Evolutionary conservation across 2,888 invertebrate genomes (phyloP).

Genomic region (Tyria jacobaeae): DNA sequence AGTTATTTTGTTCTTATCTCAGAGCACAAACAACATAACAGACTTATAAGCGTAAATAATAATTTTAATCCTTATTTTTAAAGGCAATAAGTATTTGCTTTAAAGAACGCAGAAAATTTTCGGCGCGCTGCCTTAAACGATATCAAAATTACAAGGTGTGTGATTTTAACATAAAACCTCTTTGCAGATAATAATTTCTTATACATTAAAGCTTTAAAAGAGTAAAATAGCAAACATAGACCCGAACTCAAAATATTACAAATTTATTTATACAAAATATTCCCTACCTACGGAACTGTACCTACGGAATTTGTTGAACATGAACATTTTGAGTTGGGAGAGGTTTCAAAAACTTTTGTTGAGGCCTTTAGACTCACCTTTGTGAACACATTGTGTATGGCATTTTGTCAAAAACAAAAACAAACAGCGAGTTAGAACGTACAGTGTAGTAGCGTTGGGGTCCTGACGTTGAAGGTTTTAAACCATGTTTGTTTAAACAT

Average conservation of each 20-base stretch:
- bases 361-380: conserved; percentile 10
- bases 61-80: too few species aligned
- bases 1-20: too few species aligned
- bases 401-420: conserved; percentile 18
- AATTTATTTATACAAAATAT: conserved; percentile 7
- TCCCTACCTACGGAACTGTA: not conserved
- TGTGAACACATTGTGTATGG: conserved; percentile 11
- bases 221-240: not conserved
- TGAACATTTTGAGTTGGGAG: not conserved
- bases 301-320: conserved; percentile 5
- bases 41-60: too few species aligned
- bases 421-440: not conserved
- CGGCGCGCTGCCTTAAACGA: not conserved
- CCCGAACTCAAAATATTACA: not conserved
- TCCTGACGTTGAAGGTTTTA: not conserved
- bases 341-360: conserved; percentile 11
- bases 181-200: not conserved
- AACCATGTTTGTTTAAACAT: not conserved
- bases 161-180: not conserved
- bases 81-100: not conserved
- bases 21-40: too few species aligned
- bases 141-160: not conserved
- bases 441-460: not conserved
- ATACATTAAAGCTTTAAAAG: not conserved
- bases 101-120: not conserved